Evolutionary conservation across 2,888 invertebrate genomes (phyloP), one percentile per base, ranked within the genome.

Genomic region (Drosophila mayaguana): DNA sequence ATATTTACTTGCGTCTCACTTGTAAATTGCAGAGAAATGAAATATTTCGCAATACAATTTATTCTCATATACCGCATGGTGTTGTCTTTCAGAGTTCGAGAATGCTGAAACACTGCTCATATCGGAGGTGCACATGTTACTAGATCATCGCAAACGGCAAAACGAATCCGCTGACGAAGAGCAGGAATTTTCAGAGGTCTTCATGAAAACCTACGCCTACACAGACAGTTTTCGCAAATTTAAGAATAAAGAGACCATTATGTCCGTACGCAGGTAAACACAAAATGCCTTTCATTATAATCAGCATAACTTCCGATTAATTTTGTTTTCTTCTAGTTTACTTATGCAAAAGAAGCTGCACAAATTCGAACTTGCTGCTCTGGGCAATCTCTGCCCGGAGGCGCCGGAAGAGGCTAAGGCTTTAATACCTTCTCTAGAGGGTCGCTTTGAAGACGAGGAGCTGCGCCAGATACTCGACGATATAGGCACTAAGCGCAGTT

Each of bases 111-210:
- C 99, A 0, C 93, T 99, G 65, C 94, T 99, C 61, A 98, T 99
- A 92, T 98, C 98, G 3, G 98, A 98, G 94, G 98, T 98, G 0
- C 97, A 97, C 91, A 98, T 99, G 97, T 94, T 99, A 85, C 93
- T 99, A 87, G 98, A 99, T 91, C 99, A 99, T 93, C 95, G 99
- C 61, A 98, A 99, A 93, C 97, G 97, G 40, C 99, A 99, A 93
- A 99, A 99, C 93, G 99, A 99, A 93, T 98, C 97, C 36, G 98
- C 98, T 3, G 99, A 99, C 92, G 99, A 99, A 89, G 98, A 98
- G 91, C 99, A 99, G 93, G 99, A 99, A 93, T 97, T 99, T 92
- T 98, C 98, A 0, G 99, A 99, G 93, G 99, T 99, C 11, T 99
- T 99, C 92, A 97, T 98, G 95, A 99, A 99, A 93, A 99, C 99